A percentile compares a stretch with the other conserved stretches of the same genome.
Evolutionary conservation across 2,113 vertebrate genomes (phyloP).

Genomic region (Peromyscus maniculatus): DNA sequence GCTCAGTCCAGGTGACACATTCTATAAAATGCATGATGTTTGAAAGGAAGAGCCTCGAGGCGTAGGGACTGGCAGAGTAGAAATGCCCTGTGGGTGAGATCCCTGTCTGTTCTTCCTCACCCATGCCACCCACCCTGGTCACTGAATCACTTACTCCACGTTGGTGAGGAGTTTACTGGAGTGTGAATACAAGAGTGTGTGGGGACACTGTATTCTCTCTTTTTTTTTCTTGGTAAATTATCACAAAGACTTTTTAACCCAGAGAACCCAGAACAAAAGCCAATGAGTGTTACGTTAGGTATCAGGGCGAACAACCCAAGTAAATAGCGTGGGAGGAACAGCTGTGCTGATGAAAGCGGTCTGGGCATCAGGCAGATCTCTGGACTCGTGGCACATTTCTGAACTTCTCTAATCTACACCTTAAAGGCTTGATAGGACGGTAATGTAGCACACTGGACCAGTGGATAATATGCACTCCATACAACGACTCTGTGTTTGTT

Average conservation of each 20-base stretch:
- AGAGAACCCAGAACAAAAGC: background rate
- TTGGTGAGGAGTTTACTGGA: conserved; percentile 1
- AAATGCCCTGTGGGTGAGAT: background rate
- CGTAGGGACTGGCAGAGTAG: background rate
- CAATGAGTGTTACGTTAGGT: background rate
- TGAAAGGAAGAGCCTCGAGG: conserved; percentile 41
- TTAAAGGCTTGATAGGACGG: background rate
- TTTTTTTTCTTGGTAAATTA: background rate
- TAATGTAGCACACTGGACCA: background rate
- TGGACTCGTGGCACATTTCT: conserved; percentile 16
- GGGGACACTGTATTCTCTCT: background rate
- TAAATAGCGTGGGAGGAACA: background rate
- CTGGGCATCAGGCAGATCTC: background rate
- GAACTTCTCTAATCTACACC: background rate
- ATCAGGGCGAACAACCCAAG: background rate
- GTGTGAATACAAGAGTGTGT: background rate
- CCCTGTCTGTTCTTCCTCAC: conserved; percentile 19
- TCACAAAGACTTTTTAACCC: background rate
- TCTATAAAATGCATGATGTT: conserved; percentile 26
- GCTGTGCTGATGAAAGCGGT: background rate
- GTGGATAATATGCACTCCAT: background rate
- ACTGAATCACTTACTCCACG: background rate
- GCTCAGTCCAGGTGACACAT: background rate
- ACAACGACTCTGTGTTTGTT: background rate
- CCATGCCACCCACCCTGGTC: conserved; percentile 47